These are phyloP conservation scores for Epizoanthus scotinus DNA, from an alignment of 92 coral and sea anemone genomes.

Conservation along the genomic window DNA sequence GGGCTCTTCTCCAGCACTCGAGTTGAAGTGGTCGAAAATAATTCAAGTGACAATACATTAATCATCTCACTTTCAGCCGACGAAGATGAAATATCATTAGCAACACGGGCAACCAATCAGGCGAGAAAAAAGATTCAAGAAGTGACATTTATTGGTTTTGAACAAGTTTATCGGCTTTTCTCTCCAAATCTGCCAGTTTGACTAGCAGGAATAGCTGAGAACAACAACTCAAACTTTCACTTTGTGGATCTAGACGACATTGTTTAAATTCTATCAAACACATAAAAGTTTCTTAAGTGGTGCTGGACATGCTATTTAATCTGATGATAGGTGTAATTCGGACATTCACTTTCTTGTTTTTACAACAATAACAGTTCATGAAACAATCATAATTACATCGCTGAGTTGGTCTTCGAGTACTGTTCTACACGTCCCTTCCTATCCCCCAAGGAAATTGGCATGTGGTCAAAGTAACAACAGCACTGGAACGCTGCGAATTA, in stretches of 20 bases:
- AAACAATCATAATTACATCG: conserved; percentile 21
- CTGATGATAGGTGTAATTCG: conserved; percentile 11
- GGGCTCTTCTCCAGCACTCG: background rate
- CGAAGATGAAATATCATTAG: conserved; percentile 16
- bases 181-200: conserved; percentile 9
- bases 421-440: background rate
- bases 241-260: conserved; percentile 2
- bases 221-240: background rate
- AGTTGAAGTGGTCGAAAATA: background rate
- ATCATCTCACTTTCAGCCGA: conserved; percentile 13
- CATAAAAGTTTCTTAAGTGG: conserved; percentile 5
- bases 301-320: background rate
- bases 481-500: background rate
- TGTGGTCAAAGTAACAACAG: background rate
- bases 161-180: conserved; percentile 11
- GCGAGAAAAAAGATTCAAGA: conserved; percentile 32
- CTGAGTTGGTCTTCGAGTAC: conserved; percentile 12
- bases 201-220: background rate
- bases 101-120: conserved; percentile 32
- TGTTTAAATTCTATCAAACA: conserved; percentile 12
- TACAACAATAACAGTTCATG: conserved; percentile 19
- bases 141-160: conserved; percentile 30
- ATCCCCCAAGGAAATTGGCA: conserved; percentile 4
- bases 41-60: conserved; percentile 5
- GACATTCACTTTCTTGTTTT: conserved; percentile 16